Percentiles rank a stretch among this genome's conserved stretches.
Evolutionary conservation across 2,888 invertebrate species (phyloP).

Genomic region (Laothoe populi): DNA sequence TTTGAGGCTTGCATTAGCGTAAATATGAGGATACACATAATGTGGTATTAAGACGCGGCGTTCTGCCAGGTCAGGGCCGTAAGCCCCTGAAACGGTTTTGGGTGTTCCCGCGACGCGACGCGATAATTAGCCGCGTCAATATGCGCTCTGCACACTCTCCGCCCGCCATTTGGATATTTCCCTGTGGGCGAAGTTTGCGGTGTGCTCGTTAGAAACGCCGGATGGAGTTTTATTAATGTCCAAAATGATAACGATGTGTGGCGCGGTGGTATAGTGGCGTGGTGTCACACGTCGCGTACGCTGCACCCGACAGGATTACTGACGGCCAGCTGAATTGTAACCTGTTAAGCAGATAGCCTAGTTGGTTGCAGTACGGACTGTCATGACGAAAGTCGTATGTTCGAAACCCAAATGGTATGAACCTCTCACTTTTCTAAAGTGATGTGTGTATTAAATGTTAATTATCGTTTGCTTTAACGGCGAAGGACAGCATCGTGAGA

Average conservation of each 20-base stretch:
- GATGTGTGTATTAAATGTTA: too few species aligned
- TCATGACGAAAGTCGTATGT: too few species aligned
- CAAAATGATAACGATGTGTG: constrained; percentile 74
- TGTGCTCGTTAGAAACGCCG: constrained; percentile 58
- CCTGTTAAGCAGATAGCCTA: too few species aligned
- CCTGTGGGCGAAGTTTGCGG: constrained; percentile 61
- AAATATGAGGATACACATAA: constrained; percentile 17
- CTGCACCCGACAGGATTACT: constrained; percentile 58
- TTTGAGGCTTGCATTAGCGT: not conserved
- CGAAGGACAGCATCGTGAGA: too few species aligned
- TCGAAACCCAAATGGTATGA: too few species aligned
- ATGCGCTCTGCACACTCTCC: constrained; percentile 53
- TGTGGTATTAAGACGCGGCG: not conserved
- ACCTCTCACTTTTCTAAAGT: too few species aligned
- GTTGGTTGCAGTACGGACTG: too few species aligned
- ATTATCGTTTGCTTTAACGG: too few species aligned
- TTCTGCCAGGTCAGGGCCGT: constrained; percentile 2
- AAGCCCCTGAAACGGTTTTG: constrained; percentile 8
- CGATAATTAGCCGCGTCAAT: constrained; percentile 65
- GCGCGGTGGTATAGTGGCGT: constrained; percentile 43
- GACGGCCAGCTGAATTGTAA: constrained; percentile 47
- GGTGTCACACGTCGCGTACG: not conserved
- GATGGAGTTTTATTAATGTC: constrained; percentile 75
- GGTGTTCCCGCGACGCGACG: constrained; percentile 33
- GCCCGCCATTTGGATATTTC: constrained; percentile 64